phyloP scores from a whole-genome alignment of 1,140 invertebrate species.

The Chironomus striatipennis region DNA sequence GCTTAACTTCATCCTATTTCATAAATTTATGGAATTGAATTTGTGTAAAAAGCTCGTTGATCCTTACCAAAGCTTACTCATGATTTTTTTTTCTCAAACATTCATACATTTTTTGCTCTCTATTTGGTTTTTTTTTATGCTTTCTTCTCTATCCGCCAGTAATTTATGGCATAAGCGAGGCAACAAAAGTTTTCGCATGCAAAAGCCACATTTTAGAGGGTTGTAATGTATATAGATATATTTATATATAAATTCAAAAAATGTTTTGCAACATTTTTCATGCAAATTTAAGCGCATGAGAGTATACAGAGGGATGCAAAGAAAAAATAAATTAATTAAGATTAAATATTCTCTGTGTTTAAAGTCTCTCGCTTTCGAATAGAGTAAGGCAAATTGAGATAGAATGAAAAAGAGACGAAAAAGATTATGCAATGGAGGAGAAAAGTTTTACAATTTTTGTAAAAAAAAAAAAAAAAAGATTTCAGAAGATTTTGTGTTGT shows the following conservation, averaged over 20 bases:
- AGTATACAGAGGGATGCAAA: background rate
- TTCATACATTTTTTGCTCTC: background rate
- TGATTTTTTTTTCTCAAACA: background rate
- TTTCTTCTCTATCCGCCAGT: slow-evolving; percentile 1
- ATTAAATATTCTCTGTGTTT: slow-evolving; percentile 10
- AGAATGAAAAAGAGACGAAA: background rate
- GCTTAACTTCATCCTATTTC: background rate
- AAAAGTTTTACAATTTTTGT: background rate
- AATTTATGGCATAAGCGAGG: background rate
- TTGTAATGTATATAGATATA: background rate
- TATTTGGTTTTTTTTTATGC: background rate
- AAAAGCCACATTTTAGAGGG: slow-evolving; percentile 5
- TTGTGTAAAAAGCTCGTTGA: slow-evolving; percentile 8
- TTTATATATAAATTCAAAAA: slow-evolving; percentile 1
- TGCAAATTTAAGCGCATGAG: slow-evolving; percentile 16
- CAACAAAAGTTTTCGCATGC: slow-evolving; percentile 6
- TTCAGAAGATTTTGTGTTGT: too few species aligned
- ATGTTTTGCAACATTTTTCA: slow-evolving; percentile 11
- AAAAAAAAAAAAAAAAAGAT: too few species aligned
- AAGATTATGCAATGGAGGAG: too few species aligned
- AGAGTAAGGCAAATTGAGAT: background rate
- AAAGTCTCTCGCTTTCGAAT: background rate
- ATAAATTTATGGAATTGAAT: slow-evolving; percentile 23
- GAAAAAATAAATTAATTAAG: slow-evolving; percentile 20
- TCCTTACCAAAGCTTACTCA: slow-evolving; percentile 10